Percentiles rank a stretch among this genome's conserved stretches.
Evolutionary conservation across 1,140 invertebrate genomes (phyloP).

Genomic region (Trichonephila inaurata): DNA sequence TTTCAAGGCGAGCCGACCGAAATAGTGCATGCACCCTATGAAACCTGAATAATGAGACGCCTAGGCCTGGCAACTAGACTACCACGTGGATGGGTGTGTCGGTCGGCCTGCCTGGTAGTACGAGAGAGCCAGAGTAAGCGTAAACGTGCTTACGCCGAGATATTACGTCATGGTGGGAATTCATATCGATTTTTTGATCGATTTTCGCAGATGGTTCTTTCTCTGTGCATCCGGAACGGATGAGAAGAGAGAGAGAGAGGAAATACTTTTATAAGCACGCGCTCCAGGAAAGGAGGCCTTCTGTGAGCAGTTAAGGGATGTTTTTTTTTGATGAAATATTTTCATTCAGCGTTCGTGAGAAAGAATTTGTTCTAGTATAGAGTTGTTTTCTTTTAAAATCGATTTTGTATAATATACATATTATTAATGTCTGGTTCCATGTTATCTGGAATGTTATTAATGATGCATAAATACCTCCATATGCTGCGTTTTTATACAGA

Average conservation of each 20-base stretch:
- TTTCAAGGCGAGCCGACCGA: too few species aligned
- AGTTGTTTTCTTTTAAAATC: too few species aligned
- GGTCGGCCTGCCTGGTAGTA: not conserved
- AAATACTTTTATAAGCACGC: not conserved
- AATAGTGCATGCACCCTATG: too few species aligned
- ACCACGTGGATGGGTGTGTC: conserved; percentile 20
- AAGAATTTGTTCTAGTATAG: too few species aligned
- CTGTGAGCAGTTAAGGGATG: too few species aligned
- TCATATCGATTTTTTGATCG: conserved; percentile 25
- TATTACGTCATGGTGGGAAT: not conserved
- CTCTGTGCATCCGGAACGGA: conserved; percentile 18
- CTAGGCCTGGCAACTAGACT: not conserved
- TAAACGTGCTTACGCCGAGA: not conserved
- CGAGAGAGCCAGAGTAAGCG: not conserved
- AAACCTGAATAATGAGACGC: not conserved
- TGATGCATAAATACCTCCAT: too few species aligned
- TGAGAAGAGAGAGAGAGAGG: not conserved
- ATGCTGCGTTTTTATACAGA: too few species aligned
- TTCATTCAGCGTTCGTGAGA: too few species aligned
- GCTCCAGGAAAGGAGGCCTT: not conserved
- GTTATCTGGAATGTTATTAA: too few species aligned
- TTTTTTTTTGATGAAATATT: too few species aligned
- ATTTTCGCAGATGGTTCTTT: conserved; percentile 8
- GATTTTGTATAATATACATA: too few species aligned
- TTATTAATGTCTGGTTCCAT: too few species aligned